These are phyloP conservation scores for Agelas oroides DNA, from an alignment of 37 sponge, comb jelly and placozoan species.

Conservation along the genomic window DNA sequence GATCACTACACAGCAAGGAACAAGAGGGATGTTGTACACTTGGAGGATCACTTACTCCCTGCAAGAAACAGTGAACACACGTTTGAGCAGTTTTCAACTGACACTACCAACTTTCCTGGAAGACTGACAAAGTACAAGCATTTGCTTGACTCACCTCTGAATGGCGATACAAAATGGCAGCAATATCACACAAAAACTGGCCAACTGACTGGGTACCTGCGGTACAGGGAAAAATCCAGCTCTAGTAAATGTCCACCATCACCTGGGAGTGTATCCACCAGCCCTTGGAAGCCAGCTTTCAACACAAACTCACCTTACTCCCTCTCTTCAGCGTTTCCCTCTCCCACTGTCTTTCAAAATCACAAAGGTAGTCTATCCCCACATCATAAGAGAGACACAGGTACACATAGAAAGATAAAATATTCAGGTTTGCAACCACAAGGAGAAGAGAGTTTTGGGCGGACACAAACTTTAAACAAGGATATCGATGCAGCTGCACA, in stretches of 20 bases:
- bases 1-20: background rate
- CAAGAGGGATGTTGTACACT: background rate
- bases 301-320: background rate
- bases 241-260: background rate
- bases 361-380: background rate
- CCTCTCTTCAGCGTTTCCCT: background rate
- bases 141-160: background rate
- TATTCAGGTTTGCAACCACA: too few species aligned
- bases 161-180: background rate
- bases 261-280: too few species aligned
- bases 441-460: too few species aligned
- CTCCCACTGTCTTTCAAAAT: background rate
- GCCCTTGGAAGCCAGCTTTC: constrained; percentile 11
- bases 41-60: background rate
- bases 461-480: too few species aligned
- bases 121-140: background rate
- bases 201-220: background rate
- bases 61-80: too few species aligned
- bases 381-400: too few species aligned
- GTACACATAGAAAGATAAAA: background rate
- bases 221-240: background rate
- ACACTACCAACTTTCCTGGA: background rate
- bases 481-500: background rate
- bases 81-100: too few species aligned
- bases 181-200: constrained; percentile 24